Evolutionary conservation across 35 echinoderm and acorn worm species (phyloP).

Genomic region (Nesometra sesokonis): DNA sequence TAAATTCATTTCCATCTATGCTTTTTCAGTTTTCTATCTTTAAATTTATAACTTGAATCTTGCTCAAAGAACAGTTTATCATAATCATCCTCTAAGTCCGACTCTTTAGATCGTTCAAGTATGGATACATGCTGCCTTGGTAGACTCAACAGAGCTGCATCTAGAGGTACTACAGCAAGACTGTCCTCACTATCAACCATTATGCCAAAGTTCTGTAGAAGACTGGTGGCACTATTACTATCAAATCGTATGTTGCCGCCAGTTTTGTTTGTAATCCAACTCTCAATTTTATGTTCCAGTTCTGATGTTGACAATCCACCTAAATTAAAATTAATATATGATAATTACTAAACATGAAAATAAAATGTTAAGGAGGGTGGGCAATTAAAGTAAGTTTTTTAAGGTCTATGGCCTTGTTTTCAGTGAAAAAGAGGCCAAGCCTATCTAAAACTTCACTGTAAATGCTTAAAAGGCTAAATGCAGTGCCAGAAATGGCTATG

Average conservation of each 20-base stretch:
- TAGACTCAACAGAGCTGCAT: conserved; percentile 50
- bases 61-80: conserved; percentile 60
- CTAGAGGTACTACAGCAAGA: conserved; percentile 46
- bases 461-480: too few species aligned
- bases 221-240: conserved; percentile 28
- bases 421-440: too few species aligned
- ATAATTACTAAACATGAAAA: too few species aligned
- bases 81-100: conserved; percentile 77
- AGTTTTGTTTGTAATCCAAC: conserved; percentile 69
- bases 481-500: too few species aligned
- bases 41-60: conserved; percentile 58
- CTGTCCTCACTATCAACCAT: conserved; percentile 47
- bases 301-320: conserved; percentile 52
- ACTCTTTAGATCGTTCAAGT: conserved; percentile 54
- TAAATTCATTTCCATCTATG: conserved; percentile 54
- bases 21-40: conserved; percentile 55
- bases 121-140: conserved; percentile 57
- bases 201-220: conserved; percentile 58
- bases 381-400: too few species aligned
- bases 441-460: too few species aligned
- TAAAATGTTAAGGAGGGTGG: too few species aligned
- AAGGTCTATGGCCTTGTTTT: too few species aligned
- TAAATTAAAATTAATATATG: conserved; percentile 9
- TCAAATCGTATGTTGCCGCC: conserved; percentile 60
- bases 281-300: conserved; percentile 63